Evolutionary conservation across 2,888 invertebrate species (phyloP).

Genomic region (Nysson spinosus): DNA sequence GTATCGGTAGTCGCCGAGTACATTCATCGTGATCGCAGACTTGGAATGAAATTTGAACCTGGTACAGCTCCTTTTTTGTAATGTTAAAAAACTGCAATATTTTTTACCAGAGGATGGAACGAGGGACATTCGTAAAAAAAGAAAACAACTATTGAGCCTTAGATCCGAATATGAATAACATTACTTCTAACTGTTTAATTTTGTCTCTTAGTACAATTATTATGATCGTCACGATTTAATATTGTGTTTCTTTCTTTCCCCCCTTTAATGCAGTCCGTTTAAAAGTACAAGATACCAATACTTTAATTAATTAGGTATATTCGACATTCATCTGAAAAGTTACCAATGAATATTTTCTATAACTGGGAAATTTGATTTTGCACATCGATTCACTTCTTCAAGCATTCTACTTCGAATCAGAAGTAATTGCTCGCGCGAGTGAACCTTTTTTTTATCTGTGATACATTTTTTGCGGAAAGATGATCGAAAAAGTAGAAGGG

Average conservation of each 20-base stretch:
- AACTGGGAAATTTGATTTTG: conserved; percentile 37
- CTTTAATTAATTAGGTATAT: conserved; percentile 45
- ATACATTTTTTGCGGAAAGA: conserved; percentile 43
- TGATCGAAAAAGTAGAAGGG: conserved; percentile 17
- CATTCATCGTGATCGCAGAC: conserved; percentile 61
- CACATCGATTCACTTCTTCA: conserved; percentile 62
- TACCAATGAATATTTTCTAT: conserved; percentile 49
- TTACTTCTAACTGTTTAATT: conserved; percentile 43
- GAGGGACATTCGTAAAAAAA: conserved; percentile 68
- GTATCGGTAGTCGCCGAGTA: conserved; percentile 27
- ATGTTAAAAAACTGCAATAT: conserved; percentile 72
- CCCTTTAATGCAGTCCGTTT: conserved; percentile 29
- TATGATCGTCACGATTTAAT: conserved; percentile 26
- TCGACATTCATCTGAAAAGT: conserved; percentile 38
- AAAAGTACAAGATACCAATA: conserved; percentile 36
- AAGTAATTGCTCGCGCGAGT: conserved; percentile 27
- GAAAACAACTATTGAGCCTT: conserved; percentile 59
- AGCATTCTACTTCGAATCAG: conserved; percentile 34
- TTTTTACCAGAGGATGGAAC: conserved; percentile 76
- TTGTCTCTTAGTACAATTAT: conserved; percentile 51
- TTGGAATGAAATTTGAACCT: conserved; percentile 55
- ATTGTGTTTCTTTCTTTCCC: conserved; percentile 25
- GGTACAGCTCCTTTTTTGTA: conserved; percentile 69
- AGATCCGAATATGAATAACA: conserved; percentile 60
- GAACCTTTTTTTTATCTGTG: conserved; percentile 50